Evolutionary conservation across 2,113 vertebrate species (phyloP).

Genomic region (Columbina picui): DNA sequence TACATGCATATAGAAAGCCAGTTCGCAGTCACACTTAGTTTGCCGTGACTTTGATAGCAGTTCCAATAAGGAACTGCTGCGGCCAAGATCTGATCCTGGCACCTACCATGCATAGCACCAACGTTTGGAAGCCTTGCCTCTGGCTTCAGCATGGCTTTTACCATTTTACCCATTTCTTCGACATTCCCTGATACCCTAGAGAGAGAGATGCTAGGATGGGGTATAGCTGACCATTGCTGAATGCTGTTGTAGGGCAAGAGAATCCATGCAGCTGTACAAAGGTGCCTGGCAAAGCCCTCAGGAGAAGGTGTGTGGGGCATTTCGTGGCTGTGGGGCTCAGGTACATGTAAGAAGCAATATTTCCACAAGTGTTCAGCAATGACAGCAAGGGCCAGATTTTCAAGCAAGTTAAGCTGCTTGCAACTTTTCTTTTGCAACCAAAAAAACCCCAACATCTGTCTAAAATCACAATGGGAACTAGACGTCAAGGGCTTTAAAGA

Average conservation of each 20-base stretch:
- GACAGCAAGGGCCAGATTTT: neutral
- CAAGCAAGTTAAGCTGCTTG: neutral
- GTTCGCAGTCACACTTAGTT: neutral
- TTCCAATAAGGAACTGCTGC: neutral
- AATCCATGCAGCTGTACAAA: neutral
- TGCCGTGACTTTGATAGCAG: neutral
- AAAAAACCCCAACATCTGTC: neutral
- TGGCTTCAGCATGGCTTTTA: neutral
- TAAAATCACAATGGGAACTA: neutral
- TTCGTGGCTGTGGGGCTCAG: neutral
- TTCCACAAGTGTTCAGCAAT: neutral
- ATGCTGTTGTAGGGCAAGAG: neutral
- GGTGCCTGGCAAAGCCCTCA: neutral
- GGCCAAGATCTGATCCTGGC: neutral
- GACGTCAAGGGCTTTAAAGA: neutral
- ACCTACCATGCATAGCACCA: neutral
- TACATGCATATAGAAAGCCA: neutral
- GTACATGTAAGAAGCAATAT: neutral
- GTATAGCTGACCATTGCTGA: too few species aligned
- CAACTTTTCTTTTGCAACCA: neutral
- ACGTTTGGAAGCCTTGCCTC: neutral
- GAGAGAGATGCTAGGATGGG: too few species aligned
- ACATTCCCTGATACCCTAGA: neutral
- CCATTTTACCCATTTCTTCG: neutral
- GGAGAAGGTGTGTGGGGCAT: fast-evolving